Conservation (phyloP, 2,113 vertebrate genomes). For the Neoarius graeffei region DNA sequence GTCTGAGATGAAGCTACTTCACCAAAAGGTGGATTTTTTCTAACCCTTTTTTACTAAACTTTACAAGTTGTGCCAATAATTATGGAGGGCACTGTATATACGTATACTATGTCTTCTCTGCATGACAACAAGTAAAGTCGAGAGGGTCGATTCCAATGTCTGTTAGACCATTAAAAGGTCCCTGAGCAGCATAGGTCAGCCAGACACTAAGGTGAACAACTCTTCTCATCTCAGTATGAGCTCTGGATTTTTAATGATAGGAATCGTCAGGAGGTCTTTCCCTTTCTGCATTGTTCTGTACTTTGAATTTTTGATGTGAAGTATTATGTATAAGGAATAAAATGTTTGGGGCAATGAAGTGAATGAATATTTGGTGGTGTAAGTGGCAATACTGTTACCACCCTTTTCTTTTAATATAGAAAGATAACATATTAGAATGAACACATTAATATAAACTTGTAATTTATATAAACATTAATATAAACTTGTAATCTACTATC, state of each 20-base stretch:
- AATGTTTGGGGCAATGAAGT: background rate
- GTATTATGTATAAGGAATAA: background rate
- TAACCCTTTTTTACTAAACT: background rate
- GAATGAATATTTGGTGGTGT: no score
- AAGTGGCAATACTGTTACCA: background rate
- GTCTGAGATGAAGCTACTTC: no score
- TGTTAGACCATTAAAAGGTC: conserved; percentile 4
- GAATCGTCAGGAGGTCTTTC: background rate
- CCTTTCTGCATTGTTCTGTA: background rate
- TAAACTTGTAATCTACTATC: background rate
- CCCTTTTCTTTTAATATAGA: background rate
- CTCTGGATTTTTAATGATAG: background rate
- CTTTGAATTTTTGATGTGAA: conserved; percentile 2
- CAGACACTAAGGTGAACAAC: background rate
- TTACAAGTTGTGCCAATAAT: no score
- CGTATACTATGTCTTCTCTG: background rate
- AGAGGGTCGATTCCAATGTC: conserved; percentile 15
- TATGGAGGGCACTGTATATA: no score
- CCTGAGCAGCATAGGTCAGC: conserved; percentile 2
- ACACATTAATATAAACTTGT: background rate
- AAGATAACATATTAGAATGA: background rate
- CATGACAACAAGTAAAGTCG: conserved; percentile 24
- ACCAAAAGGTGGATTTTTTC: background rate
- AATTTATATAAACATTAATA: conserved; percentile 1
- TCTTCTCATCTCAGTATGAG: conserved; percentile 14